phyloP scores from a whole-genome alignment of 2,888 invertebrate species.

The Petrolisthes manimaculis region DNA sequence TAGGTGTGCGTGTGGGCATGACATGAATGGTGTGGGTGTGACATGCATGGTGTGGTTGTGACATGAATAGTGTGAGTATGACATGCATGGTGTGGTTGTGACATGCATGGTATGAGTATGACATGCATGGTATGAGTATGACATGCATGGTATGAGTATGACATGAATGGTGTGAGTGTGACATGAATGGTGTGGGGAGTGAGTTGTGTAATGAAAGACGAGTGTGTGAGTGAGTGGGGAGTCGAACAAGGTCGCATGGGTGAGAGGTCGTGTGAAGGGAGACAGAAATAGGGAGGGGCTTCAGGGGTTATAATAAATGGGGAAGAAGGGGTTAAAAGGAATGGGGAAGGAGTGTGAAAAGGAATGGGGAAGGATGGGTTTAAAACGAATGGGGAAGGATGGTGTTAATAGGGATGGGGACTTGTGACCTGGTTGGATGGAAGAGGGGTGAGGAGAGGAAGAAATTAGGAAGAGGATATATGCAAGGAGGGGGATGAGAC shows the following conservation, averaged over 20 bases:
- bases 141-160: background rate
- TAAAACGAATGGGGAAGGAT: background rate
- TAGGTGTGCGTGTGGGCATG: background rate
- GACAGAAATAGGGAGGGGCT: too few relatives aligned
- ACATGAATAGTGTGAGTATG: background rate
- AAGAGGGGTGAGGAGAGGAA: background rate
- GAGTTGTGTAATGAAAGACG: background rate
- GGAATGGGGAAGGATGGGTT: background rate
- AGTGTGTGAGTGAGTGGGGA: background rate
- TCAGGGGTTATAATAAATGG: background rate
- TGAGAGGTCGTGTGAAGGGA: background rate
- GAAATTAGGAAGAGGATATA: background rate
- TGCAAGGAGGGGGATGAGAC: background rate
- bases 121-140: background rate
- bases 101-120: background rate
- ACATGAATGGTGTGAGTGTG: slow-evolving; percentile 8
- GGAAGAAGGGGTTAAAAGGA: too few relatives aligned
- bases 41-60: background rate
- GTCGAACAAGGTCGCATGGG: background rate
- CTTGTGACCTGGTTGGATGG: background rate
- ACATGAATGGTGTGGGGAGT: background rate
- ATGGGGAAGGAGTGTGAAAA: background rate
- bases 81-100: background rate
- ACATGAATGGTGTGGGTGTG: background rate
- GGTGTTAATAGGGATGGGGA: background rate